These are phyloP conservation scores for Loriculus beryllinus DNA, from an alignment of 2,797 vertebrate genomes.

Conservation along the genomic window DNA sequence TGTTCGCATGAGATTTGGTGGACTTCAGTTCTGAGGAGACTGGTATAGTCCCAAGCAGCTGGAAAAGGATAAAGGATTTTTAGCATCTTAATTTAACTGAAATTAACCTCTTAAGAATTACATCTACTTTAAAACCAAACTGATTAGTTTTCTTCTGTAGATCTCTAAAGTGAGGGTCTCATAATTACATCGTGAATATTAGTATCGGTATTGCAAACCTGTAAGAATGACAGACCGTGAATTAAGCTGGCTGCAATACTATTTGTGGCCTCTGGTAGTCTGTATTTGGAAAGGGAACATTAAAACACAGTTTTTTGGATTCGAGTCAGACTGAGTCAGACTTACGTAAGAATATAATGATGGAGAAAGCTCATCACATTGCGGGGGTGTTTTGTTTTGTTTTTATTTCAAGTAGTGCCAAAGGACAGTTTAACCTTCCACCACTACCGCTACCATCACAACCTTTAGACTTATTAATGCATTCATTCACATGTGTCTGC, in stretches of 20 bases:
- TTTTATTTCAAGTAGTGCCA: constrained; percentile 39
- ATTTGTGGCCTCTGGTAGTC: constrained; percentile 36
- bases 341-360: background rate
- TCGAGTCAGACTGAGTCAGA: background rate
- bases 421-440: constrained; percentile 80
- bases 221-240: constrained; percentile 6
- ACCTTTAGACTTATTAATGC: constrained; percentile 46
- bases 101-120: background rate
- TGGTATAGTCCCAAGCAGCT: constrained; percentile 8
- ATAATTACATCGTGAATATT: background rate
- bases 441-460: constrained; percentile 78
- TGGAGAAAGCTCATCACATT: constrained; percentile 7
- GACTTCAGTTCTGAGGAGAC: constrained; percentile 32
- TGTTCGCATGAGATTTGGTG: background rate
- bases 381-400: background rate
- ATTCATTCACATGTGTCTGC: constrained; percentile 65
- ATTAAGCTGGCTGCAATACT: background rate
- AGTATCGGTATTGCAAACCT: background rate
- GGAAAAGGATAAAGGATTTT: background rate
- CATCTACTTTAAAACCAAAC: constrained; percentile 7
- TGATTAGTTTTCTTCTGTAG: background rate
- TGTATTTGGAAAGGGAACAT: constrained; percentile 11
- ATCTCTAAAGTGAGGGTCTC: background rate
- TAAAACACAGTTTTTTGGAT: background rate
- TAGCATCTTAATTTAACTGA: background rate